Base-by-base conservation (phyloP, 2,888 invertebrate genomes). In the Tuta absoluta region DNA sequence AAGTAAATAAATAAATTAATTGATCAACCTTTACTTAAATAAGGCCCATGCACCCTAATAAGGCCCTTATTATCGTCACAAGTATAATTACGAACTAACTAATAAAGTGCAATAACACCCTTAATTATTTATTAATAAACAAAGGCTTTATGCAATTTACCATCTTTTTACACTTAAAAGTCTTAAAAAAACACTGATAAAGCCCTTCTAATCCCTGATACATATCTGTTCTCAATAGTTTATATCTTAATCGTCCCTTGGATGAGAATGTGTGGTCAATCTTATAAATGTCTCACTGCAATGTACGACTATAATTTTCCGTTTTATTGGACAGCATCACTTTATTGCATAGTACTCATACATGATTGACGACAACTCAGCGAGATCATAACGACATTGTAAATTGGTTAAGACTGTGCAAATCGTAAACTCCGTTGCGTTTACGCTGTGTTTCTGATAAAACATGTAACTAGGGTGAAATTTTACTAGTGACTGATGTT, bases 231-330 rank as follows among this genome's bases (percentile, higher is more conserved):
- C 80, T 77, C 81, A 79, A 82, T 88, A 83, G 82, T 88, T 91
- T 89, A 91, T 87, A 81, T 79, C 86, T 90, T 89, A 79, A 89
- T 89, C 82, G 82, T 76, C 77, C 77, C 23, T 81, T 78, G 80
- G 77, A 78, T 80, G 76, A 76, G 80, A 80, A 73, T 73, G 73
- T 68, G 66, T 66, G 70, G 71, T 75, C 77, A 77, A 78, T 79
- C 77, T 72, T 80, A 86, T 82, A 76, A 77, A 73, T 79, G 84
- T 85, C 87, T 85, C 78, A 75, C 75, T 76, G 76, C 68, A 79
- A 75, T 86, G 89, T 87, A 88, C 86, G 79, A 84, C 85, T 82
- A 84, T 85, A 88, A 89, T 90, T 89, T 89, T 79, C 80, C 80
- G 82, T 84, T 86, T 86, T 86, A 87, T 85, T 81, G 82, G 77